phyloP scores from a whole-genome alignment of 2,797 vertebrate species.

The Pelochelys cantorii region DNA sequence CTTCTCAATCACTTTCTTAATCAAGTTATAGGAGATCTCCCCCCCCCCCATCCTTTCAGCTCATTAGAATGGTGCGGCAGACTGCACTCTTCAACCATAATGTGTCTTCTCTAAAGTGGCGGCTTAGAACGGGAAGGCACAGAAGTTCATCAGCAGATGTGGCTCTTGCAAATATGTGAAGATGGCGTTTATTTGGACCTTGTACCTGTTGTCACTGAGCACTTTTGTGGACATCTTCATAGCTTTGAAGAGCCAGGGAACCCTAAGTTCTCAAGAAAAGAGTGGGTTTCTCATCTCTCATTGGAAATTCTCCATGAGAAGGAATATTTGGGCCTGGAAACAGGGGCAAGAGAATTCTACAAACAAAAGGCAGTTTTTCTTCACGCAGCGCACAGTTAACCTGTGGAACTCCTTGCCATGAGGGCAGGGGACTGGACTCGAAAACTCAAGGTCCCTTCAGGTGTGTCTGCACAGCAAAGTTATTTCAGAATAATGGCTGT shows the following conservation, averaged over 20 bases:
- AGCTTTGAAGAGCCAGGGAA: not conserved
- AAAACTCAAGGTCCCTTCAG: too few relatives aligned
- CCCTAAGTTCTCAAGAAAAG: fast-evolving
- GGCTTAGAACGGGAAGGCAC: not conserved
- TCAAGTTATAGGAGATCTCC: not conserved
- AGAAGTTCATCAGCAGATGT: not conserved
- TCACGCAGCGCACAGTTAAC: too few relatives aligned
- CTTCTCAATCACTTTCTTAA: not conserved
- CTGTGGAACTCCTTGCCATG: too few relatives aligned
- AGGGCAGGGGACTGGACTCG: too few relatives aligned
- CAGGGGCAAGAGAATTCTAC: too few relatives aligned
- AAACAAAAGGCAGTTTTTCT: too few relatives aligned
- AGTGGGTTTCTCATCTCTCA: not conserved
- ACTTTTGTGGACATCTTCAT: not conserved
- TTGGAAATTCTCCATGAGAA: not conserved
- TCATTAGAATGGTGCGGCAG: not conserved
- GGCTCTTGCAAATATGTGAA: not conserved
- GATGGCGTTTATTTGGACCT: not conserved
- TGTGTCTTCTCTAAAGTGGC: not conserved
- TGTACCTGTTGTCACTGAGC: not conserved
- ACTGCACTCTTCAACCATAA: not conserved
- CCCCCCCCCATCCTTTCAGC: not conserved
- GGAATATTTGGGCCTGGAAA: too few relatives aligned
- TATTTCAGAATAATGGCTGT: too few relatives aligned
- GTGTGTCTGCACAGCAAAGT: too few relatives aligned